Percentiles rank a stretch among this genome's conserved stretches.
phyloP scores from a whole-genome alignment of 1,140 invertebrate genomes.

The Lepidurus apus region DNA sequence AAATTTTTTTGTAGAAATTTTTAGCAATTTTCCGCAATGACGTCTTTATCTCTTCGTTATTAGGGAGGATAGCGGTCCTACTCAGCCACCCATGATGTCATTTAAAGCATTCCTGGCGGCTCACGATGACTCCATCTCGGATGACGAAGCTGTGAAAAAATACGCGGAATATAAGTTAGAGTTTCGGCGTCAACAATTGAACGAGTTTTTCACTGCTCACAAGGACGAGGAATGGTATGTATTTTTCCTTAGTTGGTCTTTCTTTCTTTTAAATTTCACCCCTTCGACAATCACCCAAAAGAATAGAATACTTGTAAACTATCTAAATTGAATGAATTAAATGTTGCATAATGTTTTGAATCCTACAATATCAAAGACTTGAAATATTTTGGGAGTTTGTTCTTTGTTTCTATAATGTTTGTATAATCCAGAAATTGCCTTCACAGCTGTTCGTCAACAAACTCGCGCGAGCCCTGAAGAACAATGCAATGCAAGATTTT shows the following conservation, averaged over 20 bases:
- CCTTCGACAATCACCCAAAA: neutral
- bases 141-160: conserved; percentile 92
- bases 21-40: neutral
- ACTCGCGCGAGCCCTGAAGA: too few relatives aligned
- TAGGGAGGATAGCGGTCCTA: conserved; percentile 43
- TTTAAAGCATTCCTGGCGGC: conserved; percentile 94
- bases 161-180: conserved; percentile 99
- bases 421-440: conserved; percentile 36
- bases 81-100: conserved; percentile 88
- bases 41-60: neutral
- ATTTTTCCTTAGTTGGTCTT: conserved; percentile 23
- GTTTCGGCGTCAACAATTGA: conserved; percentile 90
- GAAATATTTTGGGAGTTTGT: neutral
- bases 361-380: too few relatives aligned
- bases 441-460: conserved; percentile 15
- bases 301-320: neutral
- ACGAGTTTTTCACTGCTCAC: conserved; percentile 97
- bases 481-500: neutral
- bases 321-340: neutral
- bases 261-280: conserved; percentile 30
- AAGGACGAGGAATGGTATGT: conserved; percentile 99
- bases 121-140: conserved; percentile 95
- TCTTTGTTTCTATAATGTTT: conserved; percentile 30
- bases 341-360: neutral
- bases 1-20: neutral